A percentile compares a stretch with the other conserved stretches of the same genome.
Evolutionary conservation across 2,888 invertebrate genomes (phyloP).

Genomic region (Drosophila picticornis): DNA sequence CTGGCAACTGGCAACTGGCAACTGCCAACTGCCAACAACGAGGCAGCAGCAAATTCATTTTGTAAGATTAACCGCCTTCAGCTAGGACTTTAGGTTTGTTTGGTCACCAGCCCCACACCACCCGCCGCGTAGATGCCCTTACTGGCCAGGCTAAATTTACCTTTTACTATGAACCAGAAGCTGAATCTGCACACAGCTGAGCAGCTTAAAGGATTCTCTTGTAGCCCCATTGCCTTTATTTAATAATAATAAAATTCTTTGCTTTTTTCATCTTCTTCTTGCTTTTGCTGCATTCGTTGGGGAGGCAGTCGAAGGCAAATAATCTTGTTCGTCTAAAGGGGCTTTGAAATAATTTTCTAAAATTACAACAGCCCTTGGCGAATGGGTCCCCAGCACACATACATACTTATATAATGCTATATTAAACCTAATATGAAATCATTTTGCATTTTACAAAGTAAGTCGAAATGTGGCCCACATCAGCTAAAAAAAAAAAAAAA

Average conservation of each 20-base stretch:
- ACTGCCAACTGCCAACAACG: background rate
- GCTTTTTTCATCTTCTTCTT: slow-evolving; percentile 6
- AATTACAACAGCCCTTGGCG: slow-evolving; percentile 47
- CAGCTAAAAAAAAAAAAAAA: background rate
- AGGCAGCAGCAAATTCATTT: slow-evolving; percentile 29
- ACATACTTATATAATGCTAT: slow-evolving; percentile 43
- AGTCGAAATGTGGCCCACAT: background rate
- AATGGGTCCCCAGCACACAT: slow-evolving; percentile 1
- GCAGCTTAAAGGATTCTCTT: slow-evolving; percentile 52
- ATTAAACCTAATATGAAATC: slow-evolving; percentile 58
- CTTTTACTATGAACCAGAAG: slow-evolving; percentile 25
- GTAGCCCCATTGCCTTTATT: slow-evolving; percentile 40
- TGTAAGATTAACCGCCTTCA: slow-evolving; percentile 38
- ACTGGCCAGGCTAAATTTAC: slow-evolving; percentile 38
- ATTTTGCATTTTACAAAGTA: slow-evolving; percentile 51
- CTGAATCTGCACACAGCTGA: slow-evolving; percentile 23
- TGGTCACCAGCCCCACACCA: background rate
- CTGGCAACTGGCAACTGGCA: slow-evolving; percentile 25
- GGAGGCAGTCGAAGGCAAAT: slow-evolving; percentile 12
- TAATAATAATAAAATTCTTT: slow-evolving; percentile 54
- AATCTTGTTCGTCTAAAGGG: slow-evolving; percentile 41
- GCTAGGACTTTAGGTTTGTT: slow-evolving; percentile 14
- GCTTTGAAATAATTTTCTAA: slow-evolving; percentile 54
- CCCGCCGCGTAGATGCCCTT: slow-evolving; percentile 4
- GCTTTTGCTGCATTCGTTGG: background rate